Evolutionary conservation across 2,888 invertebrate genomes (phyloP).

Genomic region (Zhengitettix transpicula): DNA sequence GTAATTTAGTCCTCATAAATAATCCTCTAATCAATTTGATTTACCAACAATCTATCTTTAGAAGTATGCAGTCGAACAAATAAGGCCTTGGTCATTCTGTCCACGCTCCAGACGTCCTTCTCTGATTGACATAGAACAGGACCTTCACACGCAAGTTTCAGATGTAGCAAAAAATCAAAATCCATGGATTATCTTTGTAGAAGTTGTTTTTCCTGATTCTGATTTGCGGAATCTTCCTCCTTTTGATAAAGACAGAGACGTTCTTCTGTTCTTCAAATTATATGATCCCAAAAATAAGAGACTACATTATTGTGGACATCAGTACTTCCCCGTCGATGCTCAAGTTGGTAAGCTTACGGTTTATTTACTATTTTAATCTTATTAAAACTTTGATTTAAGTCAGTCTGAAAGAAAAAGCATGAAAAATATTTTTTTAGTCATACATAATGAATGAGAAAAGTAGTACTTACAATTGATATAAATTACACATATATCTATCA

Average conservation of each 20-base stretch:
- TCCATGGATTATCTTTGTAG: conserved; percentile 51
- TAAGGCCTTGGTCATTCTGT: conserved; percentile 86
- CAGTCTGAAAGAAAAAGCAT: too few species aligned
- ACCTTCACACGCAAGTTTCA: conserved; percentile 49
- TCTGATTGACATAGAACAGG: conserved; percentile 68
- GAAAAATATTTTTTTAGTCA: too few species aligned
- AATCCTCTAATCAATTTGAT: too few species aligned
- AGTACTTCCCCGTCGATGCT: conserved; percentile 68
- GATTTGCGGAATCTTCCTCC: conserved; percentile 53
- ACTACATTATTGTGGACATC: conserved; percentile 92
- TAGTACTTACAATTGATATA: too few species aligned
- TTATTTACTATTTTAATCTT: too few species aligned
- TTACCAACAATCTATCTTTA: conserved; percentile 17
- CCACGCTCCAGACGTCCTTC: conserved; percentile 72
- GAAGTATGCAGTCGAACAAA: conserved; percentile 71
- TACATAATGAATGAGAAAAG: too few species aligned
- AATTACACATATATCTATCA: too few species aligned
- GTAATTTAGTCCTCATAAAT: too few species aligned
- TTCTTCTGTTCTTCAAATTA: conserved; percentile 86
- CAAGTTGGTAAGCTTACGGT: conserved; percentile 43
- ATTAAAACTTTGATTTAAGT: too few species aligned
- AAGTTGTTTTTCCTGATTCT: conserved; percentile 71
- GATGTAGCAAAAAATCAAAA: conserved; percentile 58
- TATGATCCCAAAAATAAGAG: conserved; percentile 87
- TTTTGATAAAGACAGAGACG: conserved; percentile 87